phyloP scores from a whole-genome alignment of 1,140 invertebrate genomes.

The Formica selysi region DNA sequence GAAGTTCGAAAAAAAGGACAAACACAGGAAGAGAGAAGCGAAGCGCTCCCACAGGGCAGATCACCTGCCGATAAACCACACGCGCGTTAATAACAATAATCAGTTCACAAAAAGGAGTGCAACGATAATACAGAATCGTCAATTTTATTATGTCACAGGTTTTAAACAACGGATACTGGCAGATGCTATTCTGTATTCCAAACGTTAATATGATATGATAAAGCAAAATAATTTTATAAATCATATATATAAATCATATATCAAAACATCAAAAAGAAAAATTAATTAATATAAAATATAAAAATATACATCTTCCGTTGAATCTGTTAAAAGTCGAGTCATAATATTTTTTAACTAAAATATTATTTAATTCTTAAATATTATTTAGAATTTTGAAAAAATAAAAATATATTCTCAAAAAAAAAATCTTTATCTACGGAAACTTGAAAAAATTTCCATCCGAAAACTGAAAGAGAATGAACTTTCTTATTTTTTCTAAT shows the following conservation, averaged over 20 bases:
- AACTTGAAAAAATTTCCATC: background rate
- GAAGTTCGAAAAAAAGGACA: background rate
- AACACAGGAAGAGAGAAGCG: constrained; percentile 22
- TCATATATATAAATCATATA: background rate
- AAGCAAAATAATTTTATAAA: background rate
- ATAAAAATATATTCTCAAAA: background rate
- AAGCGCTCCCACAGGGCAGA: constrained; percentile 41
- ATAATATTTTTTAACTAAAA: background rate
- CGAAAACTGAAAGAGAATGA: background rate
- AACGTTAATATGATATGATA: background rate
- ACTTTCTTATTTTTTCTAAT: background rate
- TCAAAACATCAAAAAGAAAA: background rate
- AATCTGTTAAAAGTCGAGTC: background rate
- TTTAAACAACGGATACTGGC: background rate
- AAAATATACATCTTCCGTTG: background rate
- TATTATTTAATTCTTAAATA: too few relatives aligned
- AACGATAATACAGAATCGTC: background rate
- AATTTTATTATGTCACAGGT: constrained; percentile 58
- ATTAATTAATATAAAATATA: background rate
- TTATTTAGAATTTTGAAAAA: background rate
- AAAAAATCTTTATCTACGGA: background rate
- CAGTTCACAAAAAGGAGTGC: constrained; percentile 20
- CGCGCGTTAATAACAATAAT: constrained; percentile 69
- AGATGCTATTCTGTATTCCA: too few relatives aligned
- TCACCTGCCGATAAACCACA: constrained; percentile 55